phyloP scores from a whole-genome alignment of 2,797 vertebrate species.

The Cirrhinus molitorella region DNA sequence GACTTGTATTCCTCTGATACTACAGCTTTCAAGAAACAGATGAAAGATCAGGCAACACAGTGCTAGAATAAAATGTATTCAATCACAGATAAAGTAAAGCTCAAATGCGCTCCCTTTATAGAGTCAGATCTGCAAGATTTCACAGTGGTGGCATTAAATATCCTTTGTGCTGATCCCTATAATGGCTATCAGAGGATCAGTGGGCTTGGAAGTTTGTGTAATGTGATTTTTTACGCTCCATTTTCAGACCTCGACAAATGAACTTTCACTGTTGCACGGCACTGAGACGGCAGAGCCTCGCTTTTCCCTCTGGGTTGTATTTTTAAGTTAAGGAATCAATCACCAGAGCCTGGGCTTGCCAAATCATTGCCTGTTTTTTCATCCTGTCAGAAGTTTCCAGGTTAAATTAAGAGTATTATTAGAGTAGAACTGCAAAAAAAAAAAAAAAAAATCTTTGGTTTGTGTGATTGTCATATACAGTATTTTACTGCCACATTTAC shows the following conservation, averaged over 20 bases:
- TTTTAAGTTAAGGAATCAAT: slow-evolving; percentile 47
- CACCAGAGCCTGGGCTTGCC: slow-evolving; percentile 40
- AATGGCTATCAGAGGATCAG: slow-evolving; percentile 61
- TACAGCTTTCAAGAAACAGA: slow-evolving; percentile 43
- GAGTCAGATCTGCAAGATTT: slow-evolving; percentile 61
- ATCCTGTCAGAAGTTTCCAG: slow-evolving; percentile 9
- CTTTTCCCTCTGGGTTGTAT: slow-evolving; percentile 50
- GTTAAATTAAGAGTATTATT: slow-evolving; percentile 11
- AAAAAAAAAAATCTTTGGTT: background rate
- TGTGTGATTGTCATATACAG: slow-evolving; percentile 4
- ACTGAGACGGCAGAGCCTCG: slow-evolving; percentile 44
- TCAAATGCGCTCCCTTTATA: slow-evolving; percentile 49
- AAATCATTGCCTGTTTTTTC: slow-evolving; percentile 43
- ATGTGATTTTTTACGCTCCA: slow-evolving; percentile 54
- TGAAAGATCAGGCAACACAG: slow-evolving; percentile 20
- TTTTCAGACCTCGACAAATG: slow-evolving; percentile 60
- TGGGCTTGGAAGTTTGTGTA: slow-evolving; percentile 55
- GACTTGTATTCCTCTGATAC: slow-evolving; percentile 40
- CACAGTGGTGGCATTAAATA: slow-evolving; percentile 59
- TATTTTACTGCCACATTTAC: slow-evolving; percentile 18
- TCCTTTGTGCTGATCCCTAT: slow-evolving; percentile 59
- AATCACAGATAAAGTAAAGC: slow-evolving; percentile 50
- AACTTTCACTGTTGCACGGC: slow-evolving; percentile 55
- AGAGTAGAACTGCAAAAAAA: background rate
- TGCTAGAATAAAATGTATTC: slow-evolving; percentile 37